Evolutionary conservation across 2,113 vertebrate genomes (phyloP).

Genomic region (Gorsachius goisagi): DNA sequence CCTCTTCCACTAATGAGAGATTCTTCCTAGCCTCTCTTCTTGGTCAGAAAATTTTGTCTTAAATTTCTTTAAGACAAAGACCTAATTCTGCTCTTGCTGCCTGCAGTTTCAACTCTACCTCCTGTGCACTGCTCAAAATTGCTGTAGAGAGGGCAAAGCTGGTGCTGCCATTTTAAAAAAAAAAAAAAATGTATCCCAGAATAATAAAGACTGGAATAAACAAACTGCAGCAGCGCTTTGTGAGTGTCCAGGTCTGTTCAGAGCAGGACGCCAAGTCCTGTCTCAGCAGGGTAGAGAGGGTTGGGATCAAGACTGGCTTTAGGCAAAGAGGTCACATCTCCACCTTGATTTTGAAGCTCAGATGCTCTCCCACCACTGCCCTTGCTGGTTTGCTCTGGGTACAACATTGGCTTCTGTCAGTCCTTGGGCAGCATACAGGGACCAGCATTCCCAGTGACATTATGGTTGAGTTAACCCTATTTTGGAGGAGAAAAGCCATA

Average conservation of each 20-base stretch:
- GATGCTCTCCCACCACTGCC: not conserved
- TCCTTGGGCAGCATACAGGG: not conserved
- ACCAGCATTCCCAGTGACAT: not conserved
- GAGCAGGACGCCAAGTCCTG: not conserved
- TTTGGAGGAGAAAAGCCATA: not conserved
- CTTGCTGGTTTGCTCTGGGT: not conserved
- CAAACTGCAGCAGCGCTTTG: not conserved
- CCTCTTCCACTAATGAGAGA: slow-evolving; percentile 16
- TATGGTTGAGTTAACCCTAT: rapidly evolving
- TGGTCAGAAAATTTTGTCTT: slow-evolving; percentile 12
- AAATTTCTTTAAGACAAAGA: slow-evolving; percentile 42
- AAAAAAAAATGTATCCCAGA: not conserved
- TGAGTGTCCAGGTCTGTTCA: not conserved
- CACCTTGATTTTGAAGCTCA: not conserved
- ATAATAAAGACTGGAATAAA: not conserved
- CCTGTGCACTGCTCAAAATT: not conserved
- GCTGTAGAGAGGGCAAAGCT: not conserved
- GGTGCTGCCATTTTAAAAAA: not conserved
- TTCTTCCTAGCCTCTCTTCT: not conserved
- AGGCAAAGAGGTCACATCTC: not conserved
- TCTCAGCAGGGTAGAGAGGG: not conserved
- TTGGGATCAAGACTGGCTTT: not conserved
- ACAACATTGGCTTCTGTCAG: not conserved
- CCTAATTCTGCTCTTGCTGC: not conserved
- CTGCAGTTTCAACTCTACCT: not conserved